Evolutionary conservation across 2,797 vertebrate species (phyloP).

Genomic region (Diplodus sargus): DNA sequence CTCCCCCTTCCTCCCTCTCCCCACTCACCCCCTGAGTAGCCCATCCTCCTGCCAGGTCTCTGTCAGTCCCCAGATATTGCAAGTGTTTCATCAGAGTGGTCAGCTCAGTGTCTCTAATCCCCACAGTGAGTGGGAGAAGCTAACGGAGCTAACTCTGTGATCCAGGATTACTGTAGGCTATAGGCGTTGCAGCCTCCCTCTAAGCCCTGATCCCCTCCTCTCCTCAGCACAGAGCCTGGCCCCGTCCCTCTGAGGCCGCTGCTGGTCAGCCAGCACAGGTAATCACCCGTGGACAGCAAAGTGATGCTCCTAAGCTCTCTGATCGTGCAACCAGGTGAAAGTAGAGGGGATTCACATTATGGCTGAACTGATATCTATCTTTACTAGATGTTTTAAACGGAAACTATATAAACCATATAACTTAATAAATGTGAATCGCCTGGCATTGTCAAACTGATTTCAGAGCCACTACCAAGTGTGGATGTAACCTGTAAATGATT

Average conservation of each 20-base stretch:
- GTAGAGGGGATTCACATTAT: constrained; percentile 14
- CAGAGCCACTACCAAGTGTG: background rate
- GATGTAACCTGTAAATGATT: no score
- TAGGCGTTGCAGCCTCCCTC: constrained; percentile 60
- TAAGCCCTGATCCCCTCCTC: constrained; percentile 64
- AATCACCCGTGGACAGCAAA: constrained; percentile 53
- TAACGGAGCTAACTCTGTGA: constrained; percentile 78
- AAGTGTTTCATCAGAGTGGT: constrained; percentile 75
- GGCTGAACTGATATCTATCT: background rate
- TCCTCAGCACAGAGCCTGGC: constrained; percentile 30
- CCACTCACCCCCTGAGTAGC: constrained; percentile 25
- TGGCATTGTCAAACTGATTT: background rate
- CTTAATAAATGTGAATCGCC: background rate
- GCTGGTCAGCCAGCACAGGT: constrained; percentile 60
- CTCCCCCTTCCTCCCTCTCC: no score
- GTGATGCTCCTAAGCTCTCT: constrained; percentile 44
- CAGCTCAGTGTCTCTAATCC: constrained; percentile 79
- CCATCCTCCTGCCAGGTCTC: constrained; percentile 55
- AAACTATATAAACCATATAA: background rate
- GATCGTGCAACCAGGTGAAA: constrained; percentile 40
- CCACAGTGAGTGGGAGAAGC: constrained; percentile 71
- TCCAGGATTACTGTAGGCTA: constrained; percentile 77
- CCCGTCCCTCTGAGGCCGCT: constrained; percentile 45
- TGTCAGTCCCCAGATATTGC: constrained; percentile 60
- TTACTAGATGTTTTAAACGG: constrained; percentile 2